phyloP scores from a whole-genome alignment of 2,888 invertebrate species.

The Caenorhabditis imperialis region DNA sequence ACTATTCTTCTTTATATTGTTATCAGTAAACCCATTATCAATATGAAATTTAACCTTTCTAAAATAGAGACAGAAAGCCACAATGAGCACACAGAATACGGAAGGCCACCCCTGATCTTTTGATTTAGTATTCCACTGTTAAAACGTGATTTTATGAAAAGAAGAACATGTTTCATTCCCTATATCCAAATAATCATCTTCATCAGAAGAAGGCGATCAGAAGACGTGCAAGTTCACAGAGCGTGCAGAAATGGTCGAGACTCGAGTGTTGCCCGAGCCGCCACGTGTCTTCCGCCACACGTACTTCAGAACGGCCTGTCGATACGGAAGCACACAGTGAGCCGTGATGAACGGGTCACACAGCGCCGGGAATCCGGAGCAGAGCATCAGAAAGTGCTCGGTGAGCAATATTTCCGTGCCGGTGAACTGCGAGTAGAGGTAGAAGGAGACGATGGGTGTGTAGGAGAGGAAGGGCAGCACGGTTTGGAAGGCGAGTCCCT shows the following conservation, averaged over 20 bases:
- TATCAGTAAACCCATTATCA: too few species aligned
- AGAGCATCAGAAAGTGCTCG: slow-evolving; percentile 44
- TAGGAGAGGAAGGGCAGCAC: slow-evolving; percentile 37
- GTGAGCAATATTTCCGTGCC: slow-evolving; percentile 42
- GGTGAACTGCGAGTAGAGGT: slow-evolving; percentile 36
- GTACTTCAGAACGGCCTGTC: slow-evolving; percentile 29
- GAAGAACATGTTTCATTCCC: too few species aligned
- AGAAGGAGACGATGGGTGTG: slow-evolving; percentile 41
- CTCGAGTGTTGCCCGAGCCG: slow-evolving; percentile 24
- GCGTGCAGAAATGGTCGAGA: slow-evolving; percentile 42
- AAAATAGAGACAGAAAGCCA: not conserved
- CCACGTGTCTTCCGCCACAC: slow-evolving; percentile 16
- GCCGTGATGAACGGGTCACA: slow-evolving; percentile 49
- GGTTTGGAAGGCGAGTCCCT: slow-evolving; percentile 47
- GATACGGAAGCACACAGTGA: slow-evolving; percentile 48
- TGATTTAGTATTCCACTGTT: slow-evolving; percentile 20
- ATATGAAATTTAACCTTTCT: not conserved
- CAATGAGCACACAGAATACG: slow-evolving; percentile 54
- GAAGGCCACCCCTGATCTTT: slow-evolving; percentile 56
- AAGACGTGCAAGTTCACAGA: slow-evolving; percentile 39
- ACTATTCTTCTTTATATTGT: too few species aligned
- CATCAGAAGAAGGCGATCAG: too few species aligned
- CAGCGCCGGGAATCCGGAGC: slow-evolving; percentile 45
- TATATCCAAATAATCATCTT: too few species aligned
- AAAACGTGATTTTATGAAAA: too few species aligned